A percentile compares a stretch with the other conserved stretches of the same genome.
These are phyloP conservation scores for Tragelaphus buxtoni DNA, from an alignment of 2,113 vertebrate genomes.

Conservation along the genomic window DNA sequence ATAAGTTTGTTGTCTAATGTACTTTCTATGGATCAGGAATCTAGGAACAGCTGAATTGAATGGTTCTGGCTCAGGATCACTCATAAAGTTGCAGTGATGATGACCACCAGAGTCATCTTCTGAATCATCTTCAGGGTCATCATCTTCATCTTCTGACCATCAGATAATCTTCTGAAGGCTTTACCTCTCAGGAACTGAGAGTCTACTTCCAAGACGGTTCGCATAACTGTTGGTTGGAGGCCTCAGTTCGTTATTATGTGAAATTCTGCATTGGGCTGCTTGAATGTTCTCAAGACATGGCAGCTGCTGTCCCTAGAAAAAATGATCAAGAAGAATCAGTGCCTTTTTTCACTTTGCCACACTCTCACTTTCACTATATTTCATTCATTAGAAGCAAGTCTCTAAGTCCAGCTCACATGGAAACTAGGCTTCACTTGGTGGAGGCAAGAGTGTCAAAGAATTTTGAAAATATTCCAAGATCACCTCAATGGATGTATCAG, in stretches of 20 bases:
- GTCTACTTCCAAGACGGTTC: not conserved
- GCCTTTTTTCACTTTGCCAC: not conserved
- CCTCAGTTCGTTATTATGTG: not conserved
- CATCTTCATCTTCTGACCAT: not conserved
- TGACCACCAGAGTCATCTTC: not conserved
- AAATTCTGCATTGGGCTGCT: not conserved
- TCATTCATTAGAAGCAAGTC: not conserved
- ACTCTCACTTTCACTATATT: not conserved
- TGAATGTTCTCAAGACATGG: not conserved
- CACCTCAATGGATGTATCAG: not conserved
- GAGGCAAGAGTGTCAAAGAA: not conserved
- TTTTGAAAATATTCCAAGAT: not conserved
- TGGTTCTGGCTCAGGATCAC: not conserved
- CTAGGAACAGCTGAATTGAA: not conserved
- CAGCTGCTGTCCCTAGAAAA: not conserved
- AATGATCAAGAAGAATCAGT: not conserved
- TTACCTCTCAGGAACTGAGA: not conserved
- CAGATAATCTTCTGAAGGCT: not conserved
- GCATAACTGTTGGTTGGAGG: not conserved
- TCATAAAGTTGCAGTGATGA: not conserved
- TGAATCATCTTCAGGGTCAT: not conserved
- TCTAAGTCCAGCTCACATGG: not conserved
- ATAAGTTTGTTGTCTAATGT: not conserved
- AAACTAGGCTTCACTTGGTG: not conserved
- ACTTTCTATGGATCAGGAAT: not conserved